These are phyloP conservation scores for Sinella curviseta DNA, from an alignment of 1,140 invertebrate genomes.

Conservation along the genomic window DNA sequence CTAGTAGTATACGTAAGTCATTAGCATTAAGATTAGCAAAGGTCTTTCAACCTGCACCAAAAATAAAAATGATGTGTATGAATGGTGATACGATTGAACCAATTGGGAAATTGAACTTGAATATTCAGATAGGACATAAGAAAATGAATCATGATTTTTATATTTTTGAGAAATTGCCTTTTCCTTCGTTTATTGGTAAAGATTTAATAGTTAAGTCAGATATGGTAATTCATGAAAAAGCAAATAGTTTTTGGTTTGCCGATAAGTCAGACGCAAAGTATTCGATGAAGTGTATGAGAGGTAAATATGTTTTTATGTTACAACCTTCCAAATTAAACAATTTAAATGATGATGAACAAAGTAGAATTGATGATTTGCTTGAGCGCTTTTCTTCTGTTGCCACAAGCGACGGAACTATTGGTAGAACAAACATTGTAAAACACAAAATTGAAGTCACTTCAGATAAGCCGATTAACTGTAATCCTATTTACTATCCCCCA, in stretches of 20 bases:
- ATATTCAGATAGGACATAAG: conserved; percentile 18
- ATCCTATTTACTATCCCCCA: conserved; percentile 25
- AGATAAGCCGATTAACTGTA: not conserved
- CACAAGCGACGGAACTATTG: not conserved
- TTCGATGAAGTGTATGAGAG: not conserved
- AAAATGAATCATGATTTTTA: not conserved
- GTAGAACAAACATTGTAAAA: conserved; percentile 13
- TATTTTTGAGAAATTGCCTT: not conserved
- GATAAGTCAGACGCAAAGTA: not conserved
- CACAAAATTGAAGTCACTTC: conserved; percentile 34
- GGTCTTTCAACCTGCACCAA: not conserved
- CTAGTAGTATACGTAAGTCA: not conserved
- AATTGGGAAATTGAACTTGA: not conserved
- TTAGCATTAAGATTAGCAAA: conserved; percentile 7
- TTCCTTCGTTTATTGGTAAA: not conserved
- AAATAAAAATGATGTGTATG: not conserved
- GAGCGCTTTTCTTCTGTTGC: conserved; percentile 21
- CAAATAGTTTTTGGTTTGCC: conserved; percentile 1
- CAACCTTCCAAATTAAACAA: not conserved
- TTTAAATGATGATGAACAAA: not conserved
- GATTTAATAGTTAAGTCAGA: not conserved
- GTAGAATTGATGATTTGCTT: conserved; percentile 16
- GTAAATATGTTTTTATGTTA: not conserved
- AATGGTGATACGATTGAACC: not conserved
- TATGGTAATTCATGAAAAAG: not conserved